Evolutionary conservation across 2,888 invertebrate species (phyloP), one percentile per base, ranked within the genome.

Genomic region (Girardia tigrina): DNA sequence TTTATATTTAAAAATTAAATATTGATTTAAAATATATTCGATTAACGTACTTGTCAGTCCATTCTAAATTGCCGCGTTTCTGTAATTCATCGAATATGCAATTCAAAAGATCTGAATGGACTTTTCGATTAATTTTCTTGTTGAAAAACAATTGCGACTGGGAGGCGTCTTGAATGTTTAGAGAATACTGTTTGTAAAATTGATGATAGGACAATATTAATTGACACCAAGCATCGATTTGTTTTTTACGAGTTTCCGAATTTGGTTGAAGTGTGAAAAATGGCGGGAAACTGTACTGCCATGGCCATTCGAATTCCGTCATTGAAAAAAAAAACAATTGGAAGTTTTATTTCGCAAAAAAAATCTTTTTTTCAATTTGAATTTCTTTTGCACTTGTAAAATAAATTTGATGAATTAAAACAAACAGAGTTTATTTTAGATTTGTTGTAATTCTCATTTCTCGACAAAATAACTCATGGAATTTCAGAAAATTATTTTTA

Each of bases 221-320:
- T 79, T 88, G 88, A 81, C 90, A 88, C 97, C 98, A 98, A 73
- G 92, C 91, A 80, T 90, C 89, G 76, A 97, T 85, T 85, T 98
- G 97, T 82, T 91, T 92, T 73, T 89, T 88, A 81, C 90, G 88
- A 0, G 97, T 97, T 85, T 93, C 92, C 77, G 89, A 87, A 84
- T 97, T 92, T 0, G 91, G 92, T 86, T 98, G 97, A 78, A 98
- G 88, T 77, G 94, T 94, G 86, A 93, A 95, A 86, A 95, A 97
- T 0, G 95, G 95, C 79, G 95, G 94, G 86, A 97, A 97, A 84
- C 90, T 90, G 84, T 94, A 94, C 85, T 95, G 94, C 95, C 95
- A 95, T 72, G 94, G 94, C 90, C 90, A 90, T 42, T 81, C 80
- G 78, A 84, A 84, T 26, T 80, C 81, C 16, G 78, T 20, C 56